Percentiles rank a stretch among this genome's conserved stretches.
Conservation (phyloP, 2,888 invertebrate species). For the Chelonus formosanus region DNA sequence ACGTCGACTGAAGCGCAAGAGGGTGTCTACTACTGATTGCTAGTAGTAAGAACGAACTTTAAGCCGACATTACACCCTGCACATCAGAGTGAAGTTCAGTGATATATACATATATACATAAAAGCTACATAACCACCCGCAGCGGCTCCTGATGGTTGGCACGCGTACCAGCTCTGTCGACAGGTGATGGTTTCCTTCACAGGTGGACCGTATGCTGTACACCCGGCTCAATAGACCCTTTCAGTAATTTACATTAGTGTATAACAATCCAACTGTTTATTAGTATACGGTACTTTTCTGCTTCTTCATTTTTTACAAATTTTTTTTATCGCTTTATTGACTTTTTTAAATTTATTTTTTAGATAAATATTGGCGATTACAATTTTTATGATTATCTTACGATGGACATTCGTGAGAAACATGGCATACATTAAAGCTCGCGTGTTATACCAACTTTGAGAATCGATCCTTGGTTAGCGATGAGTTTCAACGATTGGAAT, state of each 20-base stretch:
- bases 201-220: conserved; percentile 54
- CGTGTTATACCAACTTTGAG: conserved; percentile 35
- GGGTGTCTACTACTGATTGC: neutral
- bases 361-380: no score
- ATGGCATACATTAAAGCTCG: conserved; percentile 38
- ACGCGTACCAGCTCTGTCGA: conserved; percentile 54
- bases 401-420: conserved; percentile 18
- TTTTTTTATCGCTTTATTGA: no score
- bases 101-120: conserved; percentile 8
- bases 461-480: conserved; percentile 39
- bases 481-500: conserved; percentile 41
- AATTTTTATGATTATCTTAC: neutral
- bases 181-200: conserved; percentile 55
- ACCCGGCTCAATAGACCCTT: conserved; percentile 31
- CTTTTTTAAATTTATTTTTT: no score
- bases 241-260: conserved; percentile 30
- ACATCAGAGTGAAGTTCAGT: neutral
- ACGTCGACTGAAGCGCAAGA: neutral
- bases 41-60: neutral
- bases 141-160: conserved; percentile 34
- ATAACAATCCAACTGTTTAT: conserved; percentile 32
- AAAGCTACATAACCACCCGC: conserved; percentile 1
- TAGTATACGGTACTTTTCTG: no score
- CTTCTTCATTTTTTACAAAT: no score
- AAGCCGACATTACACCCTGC: conserved; percentile 1